Base-by-base conservation (phyloP, 1,140 invertebrate species). In the Himalopsyche phryganea region DNA sequence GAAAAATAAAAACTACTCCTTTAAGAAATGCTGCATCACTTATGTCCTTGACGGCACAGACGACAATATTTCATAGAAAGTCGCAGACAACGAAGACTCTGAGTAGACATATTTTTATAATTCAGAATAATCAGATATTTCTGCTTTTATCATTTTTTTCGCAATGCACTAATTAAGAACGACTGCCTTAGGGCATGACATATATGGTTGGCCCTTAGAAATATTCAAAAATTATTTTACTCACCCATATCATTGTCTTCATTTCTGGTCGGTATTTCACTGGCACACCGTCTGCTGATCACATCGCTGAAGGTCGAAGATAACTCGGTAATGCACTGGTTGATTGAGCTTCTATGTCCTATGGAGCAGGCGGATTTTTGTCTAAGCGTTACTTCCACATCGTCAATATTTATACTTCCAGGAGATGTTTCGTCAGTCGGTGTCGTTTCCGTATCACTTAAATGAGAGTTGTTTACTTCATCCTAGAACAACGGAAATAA, bases 251-350 rank as follows among this genome's bases (percentile, higher is more conserved):
- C 56, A 35, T 58, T 52, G 1, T 32, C 15, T 48, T 60, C 50
- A 28, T 17, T 32, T 18, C 44, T 52, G 57, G 71, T 70, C 13
- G 76, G 71, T 58, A 78, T 65, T 67, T 78, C 75, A 66, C 76
- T 79, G 45, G 72, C 71, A 51, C 75, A 77, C 47, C 74, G 69
- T 54, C 73, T 70, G 3, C 70, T 59, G 46, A 69, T 69, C 2
- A 51, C 50, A 48, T 66, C 64, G 58, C 68, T 71, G 14, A 82
- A 63, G 52, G 75, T 75, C n/a, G 80, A 81, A 19, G 83, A 84
- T 58, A 86, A 65, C 68, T 86, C 85, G 58, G 77, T 85, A 55
- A 86, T 82, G 65, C 84, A 85, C 69, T 85, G 83, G 58, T 83
- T 81, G 0, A 82, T 78, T 1, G 81, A 78, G 69, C 73, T 80